These are phyloP conservation scores for Cephus nigrinus DNA, from an alignment of 2,888 invertebrate species.

Conservation along the genomic window DNA sequence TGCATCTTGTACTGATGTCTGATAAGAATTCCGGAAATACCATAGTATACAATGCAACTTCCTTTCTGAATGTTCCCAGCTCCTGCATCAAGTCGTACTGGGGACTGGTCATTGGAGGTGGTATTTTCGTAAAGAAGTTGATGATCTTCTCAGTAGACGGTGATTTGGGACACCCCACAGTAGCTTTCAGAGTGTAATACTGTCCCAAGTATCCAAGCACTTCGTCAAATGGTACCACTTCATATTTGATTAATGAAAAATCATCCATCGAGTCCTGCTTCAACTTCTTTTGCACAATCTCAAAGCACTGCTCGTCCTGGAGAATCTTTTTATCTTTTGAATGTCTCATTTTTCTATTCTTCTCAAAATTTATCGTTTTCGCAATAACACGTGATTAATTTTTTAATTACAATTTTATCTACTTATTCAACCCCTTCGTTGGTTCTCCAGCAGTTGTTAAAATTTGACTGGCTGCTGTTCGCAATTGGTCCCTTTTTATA, in stretches of 20 bases:
- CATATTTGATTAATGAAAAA: conserved; percentile 47
- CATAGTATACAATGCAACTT: conserved; percentile 47
- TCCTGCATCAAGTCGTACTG: conserved; percentile 39
- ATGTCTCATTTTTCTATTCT: conserved; percentile 23
- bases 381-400: too few species aligned
- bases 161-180: conserved; percentile 33
- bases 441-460: neutral
- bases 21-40: conserved; percentile 52
- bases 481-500: neutral
- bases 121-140: conserved; percentile 52
- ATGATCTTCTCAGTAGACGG: conserved; percentile 33
- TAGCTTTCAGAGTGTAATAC: conserved; percentile 49
- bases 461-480: neutral
- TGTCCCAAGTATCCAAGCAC: conserved; percentile 54
- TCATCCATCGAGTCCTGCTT: conserved; percentile 44
- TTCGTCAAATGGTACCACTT: conserved; percentile 43
- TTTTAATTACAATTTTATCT: too few species aligned
- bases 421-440: neutral
- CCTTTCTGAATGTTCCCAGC: conserved; percentile 49
- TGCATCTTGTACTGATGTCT: conserved; percentile 29
- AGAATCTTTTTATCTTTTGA: conserved; percentile 35
- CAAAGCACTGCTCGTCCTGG: conserved; percentile 46
- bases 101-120: conserved; percentile 42
- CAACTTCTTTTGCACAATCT: conserved; percentile 50
- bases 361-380: neutral